Evolutionary conservation across 2,888 invertebrate species (phyloP).

Genomic region (Aspidiotus rigidus): DNA sequence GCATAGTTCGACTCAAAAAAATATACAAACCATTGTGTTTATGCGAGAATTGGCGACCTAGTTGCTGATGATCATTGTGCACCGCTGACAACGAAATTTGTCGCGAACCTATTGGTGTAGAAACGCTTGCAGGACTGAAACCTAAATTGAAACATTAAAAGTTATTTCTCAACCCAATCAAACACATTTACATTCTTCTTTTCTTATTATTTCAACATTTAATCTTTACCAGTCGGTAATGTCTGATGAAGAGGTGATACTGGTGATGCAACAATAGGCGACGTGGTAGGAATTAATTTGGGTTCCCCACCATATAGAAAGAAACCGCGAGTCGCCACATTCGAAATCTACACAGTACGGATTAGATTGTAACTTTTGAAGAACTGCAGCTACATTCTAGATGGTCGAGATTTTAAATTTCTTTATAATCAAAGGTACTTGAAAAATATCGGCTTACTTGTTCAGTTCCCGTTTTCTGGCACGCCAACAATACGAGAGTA

Average conservation of each 20-base stretch:
- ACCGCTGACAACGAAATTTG: conserved; percentile 4
- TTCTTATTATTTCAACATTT: too few species aligned
- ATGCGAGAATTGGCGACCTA: conserved; percentile 17
- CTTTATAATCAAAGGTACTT: too few species aligned
- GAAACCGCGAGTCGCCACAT: conserved; percentile 73
- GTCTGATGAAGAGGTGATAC: conserved; percentile 25
- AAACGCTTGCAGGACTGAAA: conserved; percentile 3
- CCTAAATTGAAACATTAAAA: conserved; percentile 7
- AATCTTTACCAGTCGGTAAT: conserved; percentile 12
- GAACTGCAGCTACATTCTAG: too few species aligned
- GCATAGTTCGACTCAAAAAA: conserved; percentile 75
- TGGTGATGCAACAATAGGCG: conserved; percentile 1
- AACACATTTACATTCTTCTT: too few species aligned
- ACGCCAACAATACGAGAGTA: conserved; percentile 75
- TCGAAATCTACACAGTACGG: conserved; percentile 16
- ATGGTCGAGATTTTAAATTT: too few species aligned
- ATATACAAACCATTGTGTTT: conserved; percentile 91
- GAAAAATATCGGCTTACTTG: conserved; percentile 1
- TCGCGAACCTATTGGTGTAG: conserved; percentile 37
- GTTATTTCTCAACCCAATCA: conserved; percentile 9
- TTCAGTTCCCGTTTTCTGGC: conserved; percentile 48
- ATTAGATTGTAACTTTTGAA: too few species aligned
- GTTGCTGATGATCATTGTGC: conserved; percentile 11
- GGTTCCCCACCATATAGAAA: conserved; percentile 83
- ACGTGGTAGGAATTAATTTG: conserved; percentile 34